These are phyloP conservation scores for Staurois parvus DNA, from an alignment of 2,797 vertebrate genomes.

Conservation along the genomic window DNA sequence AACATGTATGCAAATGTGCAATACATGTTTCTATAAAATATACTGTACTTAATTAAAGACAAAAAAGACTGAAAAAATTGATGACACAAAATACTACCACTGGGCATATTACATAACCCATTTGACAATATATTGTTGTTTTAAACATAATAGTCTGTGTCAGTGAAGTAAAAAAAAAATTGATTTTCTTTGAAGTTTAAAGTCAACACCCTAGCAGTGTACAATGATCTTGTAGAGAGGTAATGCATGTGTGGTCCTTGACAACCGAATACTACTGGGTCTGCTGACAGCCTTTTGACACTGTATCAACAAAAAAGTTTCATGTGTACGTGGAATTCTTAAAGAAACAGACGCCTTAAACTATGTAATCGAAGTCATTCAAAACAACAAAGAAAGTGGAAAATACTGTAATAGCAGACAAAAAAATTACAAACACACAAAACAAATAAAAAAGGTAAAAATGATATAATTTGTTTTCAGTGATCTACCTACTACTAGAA, in stretches of 20 bases:
- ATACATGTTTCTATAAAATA: no score
- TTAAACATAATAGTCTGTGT: slow-evolving; percentile 40
- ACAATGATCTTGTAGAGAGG: slow-evolving; percentile 43
- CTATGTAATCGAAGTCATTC: slow-evolving; percentile 51
- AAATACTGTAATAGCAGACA: slow-evolving; percentile 21
- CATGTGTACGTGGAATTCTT: slow-evolving; percentile 55
- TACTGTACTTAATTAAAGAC: no score
- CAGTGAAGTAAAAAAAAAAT: slow-evolving; percentile 49
- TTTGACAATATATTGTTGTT: slow-evolving; percentile 29
- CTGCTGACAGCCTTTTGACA: slow-evolving; percentile 56
- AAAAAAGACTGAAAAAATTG: background rate
- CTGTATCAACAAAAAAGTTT: slow-evolving; percentile 59
- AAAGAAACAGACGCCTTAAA: slow-evolving; percentile 48
- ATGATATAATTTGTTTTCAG: slow-evolving; percentile 28
- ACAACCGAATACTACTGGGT: slow-evolving; percentile 52
- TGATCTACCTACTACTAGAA: background rate
- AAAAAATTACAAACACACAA: slow-evolving; percentile 6
- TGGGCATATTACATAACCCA: slow-evolving; percentile 1
- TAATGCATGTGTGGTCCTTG: slow-evolving; percentile 55
- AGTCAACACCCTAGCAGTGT: slow-evolving; percentile 52
- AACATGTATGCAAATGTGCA: no score
- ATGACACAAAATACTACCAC: background rate
- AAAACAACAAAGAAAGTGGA: slow-evolving; percentile 57
- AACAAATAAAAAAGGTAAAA: slow-evolving; percentile 30
- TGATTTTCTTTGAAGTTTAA: slow-evolving; percentile 49